These are phyloP conservation scores for Acanthiza pusilla DNA, from an alignment of 2,797 vertebrate genomes.

Conservation along the genomic window DNA sequence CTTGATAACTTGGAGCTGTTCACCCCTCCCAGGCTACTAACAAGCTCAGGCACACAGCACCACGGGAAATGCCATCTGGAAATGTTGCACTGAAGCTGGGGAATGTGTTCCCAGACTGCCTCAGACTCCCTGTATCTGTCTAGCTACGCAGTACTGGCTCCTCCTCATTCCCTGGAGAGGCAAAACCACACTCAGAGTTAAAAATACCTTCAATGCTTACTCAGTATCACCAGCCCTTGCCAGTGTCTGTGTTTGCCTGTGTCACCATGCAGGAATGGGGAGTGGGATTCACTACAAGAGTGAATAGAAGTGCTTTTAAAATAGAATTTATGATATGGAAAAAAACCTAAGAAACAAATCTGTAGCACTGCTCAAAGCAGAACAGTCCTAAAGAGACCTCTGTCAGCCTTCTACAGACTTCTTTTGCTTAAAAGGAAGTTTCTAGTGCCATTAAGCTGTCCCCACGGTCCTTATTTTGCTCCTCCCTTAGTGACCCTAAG, in stretches of 20 bases:
- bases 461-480: neutral
- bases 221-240: neutral
- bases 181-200: neutral
- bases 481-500: neutral
- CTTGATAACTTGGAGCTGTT: neutral
- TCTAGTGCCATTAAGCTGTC: neutral
- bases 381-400: neutral
- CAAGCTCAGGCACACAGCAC: neutral
- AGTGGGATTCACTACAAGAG: neutral
- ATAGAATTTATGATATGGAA: neutral
- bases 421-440: neutral
- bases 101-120: neutral
- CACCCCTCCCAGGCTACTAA: neutral
- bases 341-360: neutral
- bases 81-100: neutral
- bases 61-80: neutral
- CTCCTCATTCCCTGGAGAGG: neutral
- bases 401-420: neutral
- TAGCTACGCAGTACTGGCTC: neutral
- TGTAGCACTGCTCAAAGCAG: neutral
- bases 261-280: neutral
- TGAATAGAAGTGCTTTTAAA: neutral
- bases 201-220: constrained; percentile 14
- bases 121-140: neutral
- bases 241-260: neutral